A percentile compares a stretch with the other conserved stretches of the same genome.
These are phyloP conservation scores for Anguilla megastoma DNA, from an alignment of 2,797 vertebrate genomes.

Conservation along the genomic window DNA sequence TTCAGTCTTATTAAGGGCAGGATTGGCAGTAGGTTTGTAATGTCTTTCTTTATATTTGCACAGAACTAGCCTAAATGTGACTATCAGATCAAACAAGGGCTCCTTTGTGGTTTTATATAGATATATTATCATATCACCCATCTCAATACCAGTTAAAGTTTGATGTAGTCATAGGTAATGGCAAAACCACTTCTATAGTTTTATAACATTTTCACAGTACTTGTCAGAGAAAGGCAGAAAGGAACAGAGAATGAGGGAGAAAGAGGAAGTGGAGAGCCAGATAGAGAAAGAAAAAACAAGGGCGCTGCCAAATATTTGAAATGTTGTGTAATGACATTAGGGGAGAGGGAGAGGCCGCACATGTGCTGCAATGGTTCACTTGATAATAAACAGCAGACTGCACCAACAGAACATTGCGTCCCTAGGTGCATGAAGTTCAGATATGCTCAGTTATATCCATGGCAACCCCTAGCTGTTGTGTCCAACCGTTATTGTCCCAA, in stretches of 20 bases:
- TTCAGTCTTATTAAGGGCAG: constrained; percentile 36
- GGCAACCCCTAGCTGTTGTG: not conserved
- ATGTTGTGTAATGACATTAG: constrained; percentile 36
- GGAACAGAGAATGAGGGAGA: not conserved
- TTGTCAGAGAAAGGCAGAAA: not conserved
- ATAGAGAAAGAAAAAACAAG: constrained; percentile 33
- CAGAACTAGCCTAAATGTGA: not conserved
- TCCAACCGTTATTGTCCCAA: not conserved
- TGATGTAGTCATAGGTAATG: constrained; percentile 19
- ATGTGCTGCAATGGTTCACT: constrained; percentile 37
- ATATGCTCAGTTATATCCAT: not conserved
- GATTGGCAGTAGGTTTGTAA: constrained; percentile 13
- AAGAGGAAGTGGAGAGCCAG: not conserved
- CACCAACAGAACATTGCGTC: not conserved
- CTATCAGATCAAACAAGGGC: not conserved
- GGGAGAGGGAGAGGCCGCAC: constrained; percentile 21
- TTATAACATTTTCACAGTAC: not conserved
- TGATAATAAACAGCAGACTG: constrained; percentile 25
- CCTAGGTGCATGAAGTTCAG: not conserved
- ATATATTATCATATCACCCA: not conserved
- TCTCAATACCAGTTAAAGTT: not conserved
- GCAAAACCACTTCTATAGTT: constrained; percentile 15
- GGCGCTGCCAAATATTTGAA: constrained; percentile 43
- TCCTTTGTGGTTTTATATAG: not conserved
- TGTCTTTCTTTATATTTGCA: constrained; percentile 23